Base-by-base conservation (phyloP, 2,888 invertebrate species). In the Zygaena filipendulae region DNA sequence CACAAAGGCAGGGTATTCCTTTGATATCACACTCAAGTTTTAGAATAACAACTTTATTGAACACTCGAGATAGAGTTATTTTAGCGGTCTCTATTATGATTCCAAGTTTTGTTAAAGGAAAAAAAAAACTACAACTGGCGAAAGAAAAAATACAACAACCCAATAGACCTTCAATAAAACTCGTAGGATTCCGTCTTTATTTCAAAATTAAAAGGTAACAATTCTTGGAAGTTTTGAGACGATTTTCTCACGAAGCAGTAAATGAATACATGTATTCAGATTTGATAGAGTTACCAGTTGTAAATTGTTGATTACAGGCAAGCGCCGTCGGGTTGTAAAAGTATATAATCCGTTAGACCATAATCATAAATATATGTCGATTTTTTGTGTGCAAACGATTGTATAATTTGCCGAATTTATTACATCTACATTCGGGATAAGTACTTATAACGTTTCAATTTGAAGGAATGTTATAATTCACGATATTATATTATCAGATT, bases 291-390 rank as follows among this genome's bases (percentile, higher is more conserved):
- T 66, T 61, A 62, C 62, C 60, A 58, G 58, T 54, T 60, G 68
- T 72, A 74, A 74, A 74, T 62, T 47, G 54, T 70, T 68, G 70
- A 72, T 74, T 66, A 68, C 61, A 63, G 58, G 49, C 52, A 60
- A 63, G 61, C 60, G 70, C 69, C 72, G 68, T 57, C 58, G 39
- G 45, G 58, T 49, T 56, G 56, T 72, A 71, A 70, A 71, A 42
- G 48, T 56, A 60, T 64, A 64, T 59, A 58, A 59, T 66, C 62
- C 57, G 57, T 55, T 72, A 70, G 69, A 71, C 52, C 54, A 51
- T 44, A 43, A 51, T 49, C 52, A 59, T 69, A 64, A 66, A 67
- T 54, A 59, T 54, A 52, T 47, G 7, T 30, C 24, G 19, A 29
- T 27, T 11, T 14, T 11, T 27, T 7, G 13, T 6, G 8, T 16